Conservation (phyloP, 2,113 vertebrate species). For the Ictidomys tridecemlineatus region DNA sequence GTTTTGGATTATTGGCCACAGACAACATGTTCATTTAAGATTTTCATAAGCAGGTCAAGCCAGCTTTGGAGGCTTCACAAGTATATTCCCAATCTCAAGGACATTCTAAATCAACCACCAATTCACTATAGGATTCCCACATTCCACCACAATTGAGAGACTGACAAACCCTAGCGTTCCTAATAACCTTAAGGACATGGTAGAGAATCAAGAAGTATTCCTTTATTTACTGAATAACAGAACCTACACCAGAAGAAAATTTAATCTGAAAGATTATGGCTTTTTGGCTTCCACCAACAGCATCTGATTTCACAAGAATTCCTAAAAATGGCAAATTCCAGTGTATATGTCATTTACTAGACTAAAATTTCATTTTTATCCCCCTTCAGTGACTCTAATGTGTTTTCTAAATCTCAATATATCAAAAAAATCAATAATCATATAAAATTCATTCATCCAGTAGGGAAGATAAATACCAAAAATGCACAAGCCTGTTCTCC, state of each 20-base stretch:
- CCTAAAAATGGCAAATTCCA: slow-evolving; percentile 27
- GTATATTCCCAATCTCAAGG: too few species aligned
- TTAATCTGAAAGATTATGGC: background rate
- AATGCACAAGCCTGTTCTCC: background rate
- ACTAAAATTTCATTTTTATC: slow-evolving; percentile 35
- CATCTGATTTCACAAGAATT: background rate
- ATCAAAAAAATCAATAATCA: slow-evolving; percentile 4
- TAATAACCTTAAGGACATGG: background rate
- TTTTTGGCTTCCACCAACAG: background rate
- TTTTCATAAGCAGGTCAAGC: background rate
- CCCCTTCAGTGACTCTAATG: background rate
- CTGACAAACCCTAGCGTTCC: background rate
- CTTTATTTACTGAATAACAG: background rate
- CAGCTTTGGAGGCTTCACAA: background rate
- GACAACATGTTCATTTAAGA: background rate
- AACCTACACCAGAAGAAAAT: background rate
- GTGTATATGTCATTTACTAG: background rate
- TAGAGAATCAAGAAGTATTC: background rate
- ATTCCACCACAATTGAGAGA: background rate
- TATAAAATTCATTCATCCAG: background rate
- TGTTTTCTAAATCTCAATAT: background rate
- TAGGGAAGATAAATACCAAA: background rate
- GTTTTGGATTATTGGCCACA: background rate
- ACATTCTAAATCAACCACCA: background rate
- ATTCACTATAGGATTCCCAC: background rate